Evolutionary conservation across 2,113 vertebrate species (phyloP), one percentile per base, ranked within the genome.

Genomic region (Eulemur rufifrons): DNA sequence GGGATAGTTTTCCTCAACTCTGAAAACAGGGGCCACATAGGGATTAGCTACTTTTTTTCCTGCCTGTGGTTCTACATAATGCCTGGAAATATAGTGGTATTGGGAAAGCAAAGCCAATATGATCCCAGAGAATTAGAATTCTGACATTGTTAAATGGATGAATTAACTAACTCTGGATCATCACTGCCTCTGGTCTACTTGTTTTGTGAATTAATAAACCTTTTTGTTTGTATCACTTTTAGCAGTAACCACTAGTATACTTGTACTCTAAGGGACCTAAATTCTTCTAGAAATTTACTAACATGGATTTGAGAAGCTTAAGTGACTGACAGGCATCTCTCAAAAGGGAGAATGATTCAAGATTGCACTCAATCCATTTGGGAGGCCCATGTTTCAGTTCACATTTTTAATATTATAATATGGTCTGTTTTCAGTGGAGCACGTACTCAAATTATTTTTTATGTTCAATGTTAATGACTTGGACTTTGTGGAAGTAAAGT

Each of bases 381-480:
- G 66, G 20, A 96, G 66, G 82, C 23, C 17, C 4, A 25, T 27
- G 15, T 17, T 81, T 76, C 34, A 77, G 37, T 91, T 89, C 66
- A 74, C 68, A 78, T 77, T 3, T 92, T 69, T 81, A 47, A 69
- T 91, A 42, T 63, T 83, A 34, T 42, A 78, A 91, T 45, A 80
- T 17, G 69, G 86, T 82, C 54, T 94, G 71, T 50, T 89, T 82
- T 56, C 93, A 91, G 6, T 89, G 86, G 69, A 97, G 42, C 81
- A 76, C 83, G 54, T 88, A 39, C 39, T 82, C 47, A 91, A 91
- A 85, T 95, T 96, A 92, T 29, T 69, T 93, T 91, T 81, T 73
- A 66, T 95, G 92, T 74, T 96, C 61, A 66, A 87, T 81, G 47
- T 68, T 95, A 92, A 97, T 96, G 54, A 86, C n/a, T 94, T 64